These are phyloP conservation scores for Petrocephalus microphthalmus DNA, from an alignment of 2,113 vertebrate species.

Conservation along the genomic window DNA sequence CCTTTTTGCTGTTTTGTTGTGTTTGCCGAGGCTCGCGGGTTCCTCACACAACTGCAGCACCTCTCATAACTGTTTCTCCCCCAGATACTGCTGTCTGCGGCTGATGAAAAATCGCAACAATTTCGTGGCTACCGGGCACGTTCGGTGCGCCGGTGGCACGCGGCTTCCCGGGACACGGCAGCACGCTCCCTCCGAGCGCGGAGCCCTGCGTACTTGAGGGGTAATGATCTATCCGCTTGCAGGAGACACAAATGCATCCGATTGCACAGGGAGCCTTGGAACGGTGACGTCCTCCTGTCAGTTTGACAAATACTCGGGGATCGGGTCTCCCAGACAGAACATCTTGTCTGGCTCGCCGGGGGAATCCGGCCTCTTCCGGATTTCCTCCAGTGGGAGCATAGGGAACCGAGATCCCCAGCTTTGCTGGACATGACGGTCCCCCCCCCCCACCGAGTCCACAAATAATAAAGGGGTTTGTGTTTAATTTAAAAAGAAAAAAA, in stretches of 20 bases:
- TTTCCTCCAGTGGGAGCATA: conserved; percentile 10
- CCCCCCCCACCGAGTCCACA: neutral
- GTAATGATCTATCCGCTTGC: conserved; percentile 62
- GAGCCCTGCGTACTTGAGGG: conserved; percentile 41
- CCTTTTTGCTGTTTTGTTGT: neutral
- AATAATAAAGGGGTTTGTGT: conserved; percentile 18
- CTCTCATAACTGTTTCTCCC: neutral
- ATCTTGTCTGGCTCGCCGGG: conserved; percentile 32
- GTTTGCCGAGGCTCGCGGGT: neutral
- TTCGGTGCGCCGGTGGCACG: neutral
- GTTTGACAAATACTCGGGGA: conserved; percentile 61
- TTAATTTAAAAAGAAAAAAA: conserved; percentile 24
- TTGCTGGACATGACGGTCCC: conserved; percentile 28
- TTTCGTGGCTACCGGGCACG: neutral
- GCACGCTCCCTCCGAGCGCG: conserved; percentile 14
- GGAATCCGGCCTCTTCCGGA: conserved; percentile 34
- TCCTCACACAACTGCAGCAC: neutral
- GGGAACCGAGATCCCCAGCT: conserved; percentile 16
- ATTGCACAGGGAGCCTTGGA: conserved; percentile 52
- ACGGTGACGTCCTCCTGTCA: conserved; percentile 59
- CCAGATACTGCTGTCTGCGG: neutral
- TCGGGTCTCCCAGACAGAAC: conserved; percentile 46
- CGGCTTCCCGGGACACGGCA: conserved; percentile 19
- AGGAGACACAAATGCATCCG: conserved; percentile 58
- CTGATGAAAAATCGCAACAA: neutral